These are phyloP conservation scores for Mycetomoellerius zeteki DNA, from an alignment of 1,140 invertebrate species.

Conservation along the genomic window DNA sequence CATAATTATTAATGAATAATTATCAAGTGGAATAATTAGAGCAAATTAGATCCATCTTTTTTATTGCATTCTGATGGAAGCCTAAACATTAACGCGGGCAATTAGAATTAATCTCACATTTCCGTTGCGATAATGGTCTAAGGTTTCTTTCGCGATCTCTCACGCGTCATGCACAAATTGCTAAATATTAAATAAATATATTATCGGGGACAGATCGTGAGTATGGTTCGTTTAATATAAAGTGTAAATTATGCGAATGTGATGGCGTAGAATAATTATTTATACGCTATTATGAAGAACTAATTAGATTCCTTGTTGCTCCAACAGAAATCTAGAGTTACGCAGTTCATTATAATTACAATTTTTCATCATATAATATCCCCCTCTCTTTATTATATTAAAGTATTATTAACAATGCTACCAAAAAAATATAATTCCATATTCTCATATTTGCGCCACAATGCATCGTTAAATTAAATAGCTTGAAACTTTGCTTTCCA, in stretches of 20 bases:
- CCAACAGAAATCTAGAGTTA: constrained; percentile 25
- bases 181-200: constrained; percentile 54
- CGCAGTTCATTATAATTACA: constrained; percentile 7
- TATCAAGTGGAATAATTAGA: constrained; percentile 45
- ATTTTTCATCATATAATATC: constrained; percentile 12
- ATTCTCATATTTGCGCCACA: constrained; percentile 4
- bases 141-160: constrained; percentile 35
- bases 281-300: constrained; percentile 21
- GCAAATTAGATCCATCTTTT: constrained; percentile 38
- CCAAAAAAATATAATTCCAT: constrained; percentile 22
- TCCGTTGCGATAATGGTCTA: constrained; percentile 33
- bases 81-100: constrained; percentile 50
- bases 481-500: not conserved
- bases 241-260: constrained; percentile 35
- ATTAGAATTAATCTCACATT: constrained; percentile 61
- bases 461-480: constrained; percentile 12
- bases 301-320: constrained; percentile 31
- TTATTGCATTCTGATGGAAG: constrained; percentile 45
- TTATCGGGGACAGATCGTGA: constrained; percentile 56
- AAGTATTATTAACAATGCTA: constrained; percentile 31
- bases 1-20: constrained; percentile 57
- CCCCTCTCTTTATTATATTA: constrained; percentile 11
- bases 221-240: constrained; percentile 44
- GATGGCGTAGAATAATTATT: constrained; percentile 49
- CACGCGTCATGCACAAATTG: constrained; percentile 21